phyloP scores from a whole-genome alignment of 2,888 invertebrate species.

The Pyrochroa serraticornis region DNA sequence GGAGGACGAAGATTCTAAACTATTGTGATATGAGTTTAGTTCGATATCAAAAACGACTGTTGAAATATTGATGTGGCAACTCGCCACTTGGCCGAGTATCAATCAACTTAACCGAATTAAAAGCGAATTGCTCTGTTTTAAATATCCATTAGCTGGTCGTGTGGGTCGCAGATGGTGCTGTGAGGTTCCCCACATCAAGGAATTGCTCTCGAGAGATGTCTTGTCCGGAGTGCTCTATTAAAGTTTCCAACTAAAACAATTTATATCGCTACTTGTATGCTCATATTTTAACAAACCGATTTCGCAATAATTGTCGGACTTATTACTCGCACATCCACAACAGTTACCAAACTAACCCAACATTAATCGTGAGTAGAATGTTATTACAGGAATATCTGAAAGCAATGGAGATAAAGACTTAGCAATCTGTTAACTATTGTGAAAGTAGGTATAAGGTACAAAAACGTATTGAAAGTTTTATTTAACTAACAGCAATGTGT shows the following conservation, averaged over 20 bases:
- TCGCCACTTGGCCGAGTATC: constrained; percentile 15
- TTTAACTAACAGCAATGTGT: too few relatives aligned
- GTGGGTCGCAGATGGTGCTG: constrained; percentile 17
- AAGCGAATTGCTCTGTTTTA: constrained; percentile 22
- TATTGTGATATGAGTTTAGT: too few relatives aligned
- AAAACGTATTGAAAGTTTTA: too few relatives aligned
- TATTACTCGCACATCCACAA: too few relatives aligned
- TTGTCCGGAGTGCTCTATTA: constrained; percentile 23
- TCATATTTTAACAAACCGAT: constrained; percentile 7
- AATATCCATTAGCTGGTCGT: constrained; percentile 22
- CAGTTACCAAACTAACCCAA: not conserved
- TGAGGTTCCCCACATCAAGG: constrained; percentile 18
- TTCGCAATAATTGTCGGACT: too few relatives aligned
- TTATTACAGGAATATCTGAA: too few relatives aligned
- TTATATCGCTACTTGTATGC: constrained; percentile 14
- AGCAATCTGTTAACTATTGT: too few relatives aligned
- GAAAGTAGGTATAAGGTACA: too few relatives aligned
- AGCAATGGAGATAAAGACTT: too few relatives aligned
- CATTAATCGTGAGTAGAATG: too few relatives aligned
- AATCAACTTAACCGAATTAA: constrained; percentile 28
- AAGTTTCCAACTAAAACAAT: constrained; percentile 26
- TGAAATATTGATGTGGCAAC: not conserved
- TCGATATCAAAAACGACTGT: too few relatives aligned
- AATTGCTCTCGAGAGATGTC: constrained; percentile 26
- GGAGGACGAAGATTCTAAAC: too few relatives aligned